phyloP scores from a whole-genome alignment of 1,140 invertebrate species.

The Hylaeus anthracinus region DNA sequence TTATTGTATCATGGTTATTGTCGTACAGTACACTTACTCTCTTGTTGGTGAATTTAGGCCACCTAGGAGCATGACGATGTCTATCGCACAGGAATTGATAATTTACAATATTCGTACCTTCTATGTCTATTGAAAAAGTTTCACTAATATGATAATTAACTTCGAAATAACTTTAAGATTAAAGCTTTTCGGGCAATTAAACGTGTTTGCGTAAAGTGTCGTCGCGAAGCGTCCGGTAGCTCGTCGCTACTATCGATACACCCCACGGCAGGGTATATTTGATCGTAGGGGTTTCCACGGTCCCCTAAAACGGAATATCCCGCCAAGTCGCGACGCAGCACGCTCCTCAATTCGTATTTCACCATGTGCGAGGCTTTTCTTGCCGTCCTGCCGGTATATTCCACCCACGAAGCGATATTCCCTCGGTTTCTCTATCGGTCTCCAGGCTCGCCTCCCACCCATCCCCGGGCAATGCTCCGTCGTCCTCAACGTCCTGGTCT shows the following conservation, averaged over 20 bases:
- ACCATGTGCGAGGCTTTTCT: conserved; percentile 45
- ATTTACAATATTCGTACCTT: no score
- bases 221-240: neutral
- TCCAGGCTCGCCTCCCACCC: conserved; percentile 33
- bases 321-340: conserved; percentile 50
- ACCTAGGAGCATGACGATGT: no score
- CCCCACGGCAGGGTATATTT: conserved; percentile 16
- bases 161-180: neutral
- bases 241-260: conserved; percentile 7
- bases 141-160: no score
- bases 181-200: neutral
- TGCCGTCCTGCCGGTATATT: conserved; percentile 42
- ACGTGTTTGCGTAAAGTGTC: neutral
- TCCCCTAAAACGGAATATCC: conserved; percentile 61
- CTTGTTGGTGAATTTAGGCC: no score
- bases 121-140: no score
- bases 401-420: conserved; percentile 57
- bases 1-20: no score
- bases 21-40: no score
- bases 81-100: no score
- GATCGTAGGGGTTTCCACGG: conserved; percentile 11
- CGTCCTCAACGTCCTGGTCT: conserved; percentile 28
- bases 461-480: conserved; percentile 1
- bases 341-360: conserved; percentile 65
- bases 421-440: conserved; percentile 25